phyloP scores from a whole-genome alignment of 2,888 invertebrate species.

The Lasiommata megera region DNA sequence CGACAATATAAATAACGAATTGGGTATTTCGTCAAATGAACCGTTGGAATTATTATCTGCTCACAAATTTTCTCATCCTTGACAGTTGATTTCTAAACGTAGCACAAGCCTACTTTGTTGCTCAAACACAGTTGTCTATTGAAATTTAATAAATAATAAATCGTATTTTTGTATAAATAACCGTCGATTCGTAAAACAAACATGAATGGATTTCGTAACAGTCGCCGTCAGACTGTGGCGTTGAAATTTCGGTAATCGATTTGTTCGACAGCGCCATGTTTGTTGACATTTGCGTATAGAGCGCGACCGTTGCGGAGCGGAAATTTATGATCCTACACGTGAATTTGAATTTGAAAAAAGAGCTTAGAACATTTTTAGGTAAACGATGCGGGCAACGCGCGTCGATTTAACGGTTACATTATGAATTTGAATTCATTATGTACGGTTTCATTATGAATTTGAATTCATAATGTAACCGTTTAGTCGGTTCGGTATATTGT shows the following conservation, averaged over 20 bases:
- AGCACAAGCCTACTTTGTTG: background rate
- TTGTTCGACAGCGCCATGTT: conserved; percentile 59
- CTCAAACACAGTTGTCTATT: background rate
- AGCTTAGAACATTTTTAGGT: conserved; percentile 42
- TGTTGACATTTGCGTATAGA: conserved; percentile 64
- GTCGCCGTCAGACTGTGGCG: conserved; percentile 37
- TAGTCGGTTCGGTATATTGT: conserved; percentile 11
- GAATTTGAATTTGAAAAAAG: conserved; percentile 51
- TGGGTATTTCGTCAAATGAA: conserved; percentile 1
- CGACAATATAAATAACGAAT: conserved; percentile 26
- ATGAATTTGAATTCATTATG: conserved; percentile 25
- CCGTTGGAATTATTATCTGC: background rate
- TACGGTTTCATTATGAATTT: conserved; percentile 15
- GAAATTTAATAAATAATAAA: conserved; percentile 2
- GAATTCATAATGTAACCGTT: conserved; percentile 9
- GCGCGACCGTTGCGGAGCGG: conserved; percentile 48
- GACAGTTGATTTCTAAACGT: conserved; percentile 17
- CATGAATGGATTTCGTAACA: conserved; percentile 32
- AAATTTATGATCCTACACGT: conserved; percentile 53
- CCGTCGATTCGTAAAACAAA: conserved; percentile 15
- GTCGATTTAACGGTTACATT: conserved; percentile 32
- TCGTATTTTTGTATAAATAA: conserved; percentile 7
- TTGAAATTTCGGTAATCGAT: conserved; percentile 63
- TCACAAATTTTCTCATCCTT: conserved; percentile 23
- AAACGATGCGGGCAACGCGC: conserved; percentile 32